phyloP scores from a whole-genome alignment of 2,113 vertebrate species.

The Phaetusa simplex region DNA sequence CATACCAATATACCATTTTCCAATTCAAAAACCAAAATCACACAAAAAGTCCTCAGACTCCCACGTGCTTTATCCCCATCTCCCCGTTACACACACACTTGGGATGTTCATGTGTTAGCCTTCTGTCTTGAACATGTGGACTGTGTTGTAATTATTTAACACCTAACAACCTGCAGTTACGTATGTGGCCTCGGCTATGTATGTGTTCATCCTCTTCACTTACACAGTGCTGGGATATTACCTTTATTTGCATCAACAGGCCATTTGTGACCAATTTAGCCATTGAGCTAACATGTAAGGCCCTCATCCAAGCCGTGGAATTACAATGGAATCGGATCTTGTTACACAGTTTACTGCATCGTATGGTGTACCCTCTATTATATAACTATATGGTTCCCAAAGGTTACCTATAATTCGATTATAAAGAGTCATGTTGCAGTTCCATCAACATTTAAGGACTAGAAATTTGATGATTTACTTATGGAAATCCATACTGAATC shows the following conservation, averaged over 20 bases:
- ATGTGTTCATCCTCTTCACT: neutral
- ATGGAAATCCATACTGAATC: neutral
- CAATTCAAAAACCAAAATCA: neutral
- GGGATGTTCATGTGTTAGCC: neutral
- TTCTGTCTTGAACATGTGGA: neutral
- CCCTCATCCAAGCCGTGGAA: slow-evolving; percentile 6
- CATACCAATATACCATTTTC: neutral
- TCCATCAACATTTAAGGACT: neutral
- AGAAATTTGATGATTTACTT: neutral
- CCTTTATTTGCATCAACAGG: slow-evolving; percentile 17
- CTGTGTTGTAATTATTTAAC: neutral
- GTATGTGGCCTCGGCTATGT: neutral
- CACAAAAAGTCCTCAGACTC: neutral
- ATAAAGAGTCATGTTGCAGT: neutral
- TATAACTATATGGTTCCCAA: neutral
- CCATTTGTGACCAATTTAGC: slow-evolving; percentile 44
- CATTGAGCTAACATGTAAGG: slow-evolving; percentile 36
- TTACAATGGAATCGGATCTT: neutral
- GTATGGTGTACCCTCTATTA: neutral
- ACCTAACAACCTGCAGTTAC: neutral
- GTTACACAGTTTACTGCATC: slow-evolving; percentile 20
- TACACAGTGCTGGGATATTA: neutral
- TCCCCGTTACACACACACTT: neutral
- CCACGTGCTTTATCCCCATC: neutral
- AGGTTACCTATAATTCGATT: neutral